Conservation (phyloP, 2,797 vertebrate genomes). For the Enteromius mattozi region DNA sequence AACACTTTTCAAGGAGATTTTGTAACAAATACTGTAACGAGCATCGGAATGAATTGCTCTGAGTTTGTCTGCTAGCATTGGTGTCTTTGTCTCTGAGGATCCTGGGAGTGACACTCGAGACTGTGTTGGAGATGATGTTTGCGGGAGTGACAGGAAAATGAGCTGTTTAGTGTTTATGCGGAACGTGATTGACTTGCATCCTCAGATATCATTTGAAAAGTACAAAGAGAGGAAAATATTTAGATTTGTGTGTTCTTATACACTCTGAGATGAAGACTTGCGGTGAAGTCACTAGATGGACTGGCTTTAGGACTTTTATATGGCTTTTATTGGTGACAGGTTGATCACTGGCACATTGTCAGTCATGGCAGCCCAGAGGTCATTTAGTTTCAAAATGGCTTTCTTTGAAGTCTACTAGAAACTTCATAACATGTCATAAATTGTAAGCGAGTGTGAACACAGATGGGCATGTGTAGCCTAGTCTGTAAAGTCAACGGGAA, state of each 20-base stretch:
- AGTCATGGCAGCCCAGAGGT: not conserved
- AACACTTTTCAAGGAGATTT: not conserved
- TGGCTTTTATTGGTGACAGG: conserved; percentile 5
- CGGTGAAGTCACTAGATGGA: not conserved
- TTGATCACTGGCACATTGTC: not conserved
- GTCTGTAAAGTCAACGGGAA: conserved; percentile 2
- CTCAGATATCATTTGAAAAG: not conserved
- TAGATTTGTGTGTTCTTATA: not conserved
- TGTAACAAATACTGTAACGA: not conserved
- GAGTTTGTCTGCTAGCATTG: not conserved
- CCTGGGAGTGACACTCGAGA: conserved; percentile 27
- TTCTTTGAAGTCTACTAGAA: conserved; percentile 19
- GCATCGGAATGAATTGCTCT: conserved; percentile 6
- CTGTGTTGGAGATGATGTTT: conserved; percentile 33
- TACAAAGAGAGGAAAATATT: not conserved
- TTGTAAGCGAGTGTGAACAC: not conserved
- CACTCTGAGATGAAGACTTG: not conserved
- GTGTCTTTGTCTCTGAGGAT: conserved; percentile 6
- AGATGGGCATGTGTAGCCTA: not conserved
- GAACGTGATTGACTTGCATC: conserved; percentile 15
- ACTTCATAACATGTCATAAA: not conserved
- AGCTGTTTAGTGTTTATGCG: conserved; percentile 44
- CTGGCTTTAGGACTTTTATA: not conserved
- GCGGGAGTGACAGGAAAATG: conserved; percentile 37
- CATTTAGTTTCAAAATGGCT: conserved; percentile 9